phyloP scores from a whole-genome alignment of 35 echinoderm and acorn worm species.

The Stichopus chloronotus region DNA sequence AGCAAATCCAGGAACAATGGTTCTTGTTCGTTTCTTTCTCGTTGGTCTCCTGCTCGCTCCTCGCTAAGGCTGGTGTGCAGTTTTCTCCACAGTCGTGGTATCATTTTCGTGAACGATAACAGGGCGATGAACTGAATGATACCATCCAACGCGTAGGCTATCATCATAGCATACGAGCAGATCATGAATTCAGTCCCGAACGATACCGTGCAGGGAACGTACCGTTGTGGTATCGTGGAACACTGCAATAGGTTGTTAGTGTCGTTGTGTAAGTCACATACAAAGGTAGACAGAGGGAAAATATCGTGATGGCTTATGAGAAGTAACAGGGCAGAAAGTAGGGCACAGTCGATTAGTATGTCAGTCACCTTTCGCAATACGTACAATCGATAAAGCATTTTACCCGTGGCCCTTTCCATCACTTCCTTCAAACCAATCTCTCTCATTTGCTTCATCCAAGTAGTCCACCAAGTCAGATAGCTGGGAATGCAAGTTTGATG shows the following conservation, averaged over 20 bases:
- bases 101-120: background rate
- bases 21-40: background rate
- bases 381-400: background rate
- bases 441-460: conserved; percentile 1
- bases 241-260: background rate
- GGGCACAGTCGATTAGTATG: background rate
- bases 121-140: background rate
- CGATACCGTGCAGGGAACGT: conserved; percentile 12
- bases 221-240: background rate
- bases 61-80: no score
- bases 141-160: background rate
- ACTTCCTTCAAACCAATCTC: conserved; percentile 18
- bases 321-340: background rate
- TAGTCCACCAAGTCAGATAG: background rate
- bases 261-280: conserved; percentile 36
- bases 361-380: conserved; percentile 16
- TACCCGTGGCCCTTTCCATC: background rate
- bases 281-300: background rate
- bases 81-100: no score
- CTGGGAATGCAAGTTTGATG: background rate
- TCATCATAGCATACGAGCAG: background rate
- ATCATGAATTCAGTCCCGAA: conserved; percentile 27
- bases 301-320: background rate
- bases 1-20: background rate
- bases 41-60: background rate